phyloP scores from a whole-genome alignment of 1,140 invertebrate genomes.

The Nasonia vitripennis region DNA sequence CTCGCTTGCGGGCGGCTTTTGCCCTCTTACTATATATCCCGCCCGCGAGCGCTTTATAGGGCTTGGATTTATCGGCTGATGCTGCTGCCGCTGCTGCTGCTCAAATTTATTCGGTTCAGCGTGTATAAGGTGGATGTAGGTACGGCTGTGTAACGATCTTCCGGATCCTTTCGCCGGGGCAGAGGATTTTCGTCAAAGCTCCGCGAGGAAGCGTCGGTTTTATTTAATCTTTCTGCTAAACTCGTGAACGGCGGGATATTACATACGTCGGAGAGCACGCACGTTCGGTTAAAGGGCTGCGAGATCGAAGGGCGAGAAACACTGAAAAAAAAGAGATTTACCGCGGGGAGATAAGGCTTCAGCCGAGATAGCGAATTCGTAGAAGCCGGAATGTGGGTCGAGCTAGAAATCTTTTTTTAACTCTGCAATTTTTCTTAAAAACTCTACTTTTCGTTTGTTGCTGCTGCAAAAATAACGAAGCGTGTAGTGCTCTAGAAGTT shows the following conservation, averaged over 20 bases:
- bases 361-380: too few species aligned
- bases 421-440: too few species aligned
- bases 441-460: too few species aligned
- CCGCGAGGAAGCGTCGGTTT: not conserved
- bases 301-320: not conserved
- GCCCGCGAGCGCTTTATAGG: not conserved
- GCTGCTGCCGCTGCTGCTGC: not conserved
- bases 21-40: not conserved
- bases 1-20: slow-evolving; percentile 19
- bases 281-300: too few species aligned
- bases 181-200: slow-evolving; percentile 15
- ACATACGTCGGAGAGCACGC: too few species aligned
- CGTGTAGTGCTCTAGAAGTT: too few species aligned
- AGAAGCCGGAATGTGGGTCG: too few species aligned
- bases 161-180: not conserved
- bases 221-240: not conserved
- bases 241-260: too few species aligned
- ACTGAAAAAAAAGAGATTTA: not conserved
- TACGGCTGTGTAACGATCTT: not conserved
- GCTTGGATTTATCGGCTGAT: slow-evolving; percentile 31
- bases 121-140: slow-evolving; percentile 1
- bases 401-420: too few species aligned
- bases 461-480: too few species aligned
- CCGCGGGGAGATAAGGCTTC: not conserved
- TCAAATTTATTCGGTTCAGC: slow-evolving; percentile 29